Base-by-base conservation (phyloP, 2,888 invertebrate species). In the Euplagia quadripunctaria region DNA sequence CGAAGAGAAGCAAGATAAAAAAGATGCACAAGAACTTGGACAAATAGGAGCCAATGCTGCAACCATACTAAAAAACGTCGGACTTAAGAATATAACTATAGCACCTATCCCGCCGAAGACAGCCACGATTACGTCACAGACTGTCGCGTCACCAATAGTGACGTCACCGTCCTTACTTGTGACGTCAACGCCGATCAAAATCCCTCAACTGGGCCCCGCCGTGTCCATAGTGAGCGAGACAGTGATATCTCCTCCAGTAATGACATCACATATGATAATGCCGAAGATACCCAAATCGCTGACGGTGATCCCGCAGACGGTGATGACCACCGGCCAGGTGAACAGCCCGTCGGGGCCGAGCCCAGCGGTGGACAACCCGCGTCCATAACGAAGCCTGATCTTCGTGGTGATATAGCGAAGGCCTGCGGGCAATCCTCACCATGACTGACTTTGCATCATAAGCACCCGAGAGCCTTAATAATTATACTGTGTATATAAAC, bases 251-350 rank as follows among this genome's bases (percentile, higher is more conserved):
- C 87, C 91, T 12, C 88, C 91, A 0, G 71, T 91, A 5, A 89
- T 95, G 82, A 83, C 92, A 0, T 89, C 87, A 42, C 90, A 91
- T 73, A 88, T 94, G 89, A 93, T 97, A 71, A 94, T 98, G 95
- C 98, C 98, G 68, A 98, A 97, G 92, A 98, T 98, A 88, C 98
- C 98, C 49, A 98, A 97, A 90, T 97, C 98, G 3, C 90, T 98
- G 82, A 98, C 98, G 0, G 98, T 98, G 71, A 98, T 98, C 86
- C 97, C 98, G 16, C 98, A 98, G 79, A 89, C 90, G 8, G 83
- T 90, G 17, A 72, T 85, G 42, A 76, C 86, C 12, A 86, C 86
- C 67, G 80, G 79, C 6, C 71, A 84, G 66, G 74, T 83, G 63
- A 71, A 20, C 17, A 43, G 52, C 17, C 74, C 71, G 9, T 67